Percentiles rank a stretch among this genome's conserved stretches.
These are phyloP conservation scores for Gnathonemus echidnorhynchus DNA, from an alignment of 2,113 vertebrate species.

Conservation along the genomic window DNA sequence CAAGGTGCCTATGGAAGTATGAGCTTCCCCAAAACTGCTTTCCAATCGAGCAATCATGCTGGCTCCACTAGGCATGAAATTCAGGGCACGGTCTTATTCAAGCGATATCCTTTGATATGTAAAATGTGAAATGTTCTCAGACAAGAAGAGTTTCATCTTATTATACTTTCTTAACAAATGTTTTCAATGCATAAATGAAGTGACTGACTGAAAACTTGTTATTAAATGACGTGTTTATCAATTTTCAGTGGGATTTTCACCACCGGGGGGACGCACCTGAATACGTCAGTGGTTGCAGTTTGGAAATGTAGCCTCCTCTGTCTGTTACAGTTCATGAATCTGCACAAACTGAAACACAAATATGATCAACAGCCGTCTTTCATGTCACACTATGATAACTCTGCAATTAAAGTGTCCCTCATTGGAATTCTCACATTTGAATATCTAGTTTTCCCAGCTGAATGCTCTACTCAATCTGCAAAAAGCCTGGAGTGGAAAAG, in stretches of 20 bases:
- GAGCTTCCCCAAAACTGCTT: neutral
- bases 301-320: neutral
- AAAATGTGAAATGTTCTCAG: neutral
- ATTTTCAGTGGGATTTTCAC: neutral
- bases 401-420: neutral
- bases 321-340: neutral
- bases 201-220: neutral
- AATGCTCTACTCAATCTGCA: neutral
- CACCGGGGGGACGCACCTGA: neutral
- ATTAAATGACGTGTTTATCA: neutral
- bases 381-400: neutral
- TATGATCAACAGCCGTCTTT: neutral
- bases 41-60: neutral
- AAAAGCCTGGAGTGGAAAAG: neutral
- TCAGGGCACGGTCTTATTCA: neutral
- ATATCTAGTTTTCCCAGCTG: neutral
- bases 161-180: neutral
- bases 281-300: neutral
- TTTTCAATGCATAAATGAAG: neutral
- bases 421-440: neutral
- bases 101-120: neutral
- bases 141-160: neutral
- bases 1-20: neutral
- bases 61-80: neutral
- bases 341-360: neutral